A percentile compares a stretch with the other conserved stretches of the same genome.
These are phyloP conservation scores for Egretta garzetta DNA, from an alignment of 2,113 vertebrate species.

Conservation along the genomic window DNA sequence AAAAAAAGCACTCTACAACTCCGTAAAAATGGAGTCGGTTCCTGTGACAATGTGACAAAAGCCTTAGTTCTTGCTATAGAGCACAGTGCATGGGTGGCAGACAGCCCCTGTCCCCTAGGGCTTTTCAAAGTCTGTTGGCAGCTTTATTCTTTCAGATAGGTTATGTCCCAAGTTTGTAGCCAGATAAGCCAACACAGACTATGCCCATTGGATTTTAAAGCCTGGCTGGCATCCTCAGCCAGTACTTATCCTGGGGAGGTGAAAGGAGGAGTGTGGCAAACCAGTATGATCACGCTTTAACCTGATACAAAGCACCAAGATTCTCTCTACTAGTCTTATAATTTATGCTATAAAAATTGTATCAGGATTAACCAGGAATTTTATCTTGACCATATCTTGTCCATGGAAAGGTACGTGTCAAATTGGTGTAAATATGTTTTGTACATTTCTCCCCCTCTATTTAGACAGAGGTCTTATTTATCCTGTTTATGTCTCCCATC, in stretches of 20 bases:
- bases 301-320: background rate
- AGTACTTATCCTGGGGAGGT: background rate
- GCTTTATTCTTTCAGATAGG: background rate
- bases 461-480: background rate
- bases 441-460: background rate
- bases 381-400: background rate
- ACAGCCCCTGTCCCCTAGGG: background rate
- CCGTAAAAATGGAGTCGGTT: background rate
- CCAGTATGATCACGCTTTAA: background rate
- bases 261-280: background rate
- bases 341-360: background rate
- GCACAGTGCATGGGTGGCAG: background rate
- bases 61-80: background rate
- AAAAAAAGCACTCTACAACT: background rate
- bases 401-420: background rate
- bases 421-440: background rate
- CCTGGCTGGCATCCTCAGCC: background rate
- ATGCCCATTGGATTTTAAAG: background rate
- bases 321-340: background rate
- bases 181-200: background rate
- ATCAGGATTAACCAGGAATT: background rate
- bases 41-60: background rate
- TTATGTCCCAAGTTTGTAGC: background rate
- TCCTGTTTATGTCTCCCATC: background rate
- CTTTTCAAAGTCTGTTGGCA: background rate